These are phyloP conservation scores for Ashinkailepas kermadecensis DNA, from an alignment of 2,888 invertebrate genomes.

Conservation along the genomic window DNA sequence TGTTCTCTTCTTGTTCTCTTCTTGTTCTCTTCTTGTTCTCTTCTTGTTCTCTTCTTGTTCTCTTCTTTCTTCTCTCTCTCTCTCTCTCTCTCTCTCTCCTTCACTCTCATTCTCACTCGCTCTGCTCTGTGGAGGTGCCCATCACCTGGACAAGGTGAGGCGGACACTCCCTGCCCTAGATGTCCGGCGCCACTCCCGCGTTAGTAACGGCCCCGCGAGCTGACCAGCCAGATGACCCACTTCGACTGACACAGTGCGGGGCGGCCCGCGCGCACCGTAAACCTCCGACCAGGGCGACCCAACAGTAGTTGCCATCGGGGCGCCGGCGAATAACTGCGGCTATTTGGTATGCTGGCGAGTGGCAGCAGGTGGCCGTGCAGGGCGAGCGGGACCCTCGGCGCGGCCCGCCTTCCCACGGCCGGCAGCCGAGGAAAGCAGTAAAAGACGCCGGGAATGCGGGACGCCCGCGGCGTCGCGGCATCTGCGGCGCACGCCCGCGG, in stretches of 20 bases:
- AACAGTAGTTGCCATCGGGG: neutral
- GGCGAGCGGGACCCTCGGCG: neutral
- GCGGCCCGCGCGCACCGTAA: neutral
- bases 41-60: too few relatives aligned
- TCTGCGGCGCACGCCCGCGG: neutral
- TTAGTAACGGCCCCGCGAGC: neutral
- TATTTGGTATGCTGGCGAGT: too few relatives aligned
- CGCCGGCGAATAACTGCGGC: too few relatives aligned
- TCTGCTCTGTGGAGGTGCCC: neutral
- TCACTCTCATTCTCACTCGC: too few relatives aligned
- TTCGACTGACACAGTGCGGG: neutral
- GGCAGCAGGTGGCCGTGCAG: too few relatives aligned
- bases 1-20: too few relatives aligned
- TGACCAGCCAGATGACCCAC: neutral
- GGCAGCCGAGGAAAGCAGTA: neutral
- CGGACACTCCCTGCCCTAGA: too few relatives aligned
- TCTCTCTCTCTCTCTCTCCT: too few relatives aligned
- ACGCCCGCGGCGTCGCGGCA: neutral
- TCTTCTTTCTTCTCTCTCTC: too few relatives aligned
- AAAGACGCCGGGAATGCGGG: slow-evolving; percentile 5
- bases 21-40: too few relatives aligned
- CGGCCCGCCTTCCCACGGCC: neutral
- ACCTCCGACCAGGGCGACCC: neutral
- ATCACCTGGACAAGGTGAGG: neutral
- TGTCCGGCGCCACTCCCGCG: too few relatives aligned